phyloP scores from a whole-genome alignment of 2,113 vertebrate species.

The Cebus imitator region DNA sequence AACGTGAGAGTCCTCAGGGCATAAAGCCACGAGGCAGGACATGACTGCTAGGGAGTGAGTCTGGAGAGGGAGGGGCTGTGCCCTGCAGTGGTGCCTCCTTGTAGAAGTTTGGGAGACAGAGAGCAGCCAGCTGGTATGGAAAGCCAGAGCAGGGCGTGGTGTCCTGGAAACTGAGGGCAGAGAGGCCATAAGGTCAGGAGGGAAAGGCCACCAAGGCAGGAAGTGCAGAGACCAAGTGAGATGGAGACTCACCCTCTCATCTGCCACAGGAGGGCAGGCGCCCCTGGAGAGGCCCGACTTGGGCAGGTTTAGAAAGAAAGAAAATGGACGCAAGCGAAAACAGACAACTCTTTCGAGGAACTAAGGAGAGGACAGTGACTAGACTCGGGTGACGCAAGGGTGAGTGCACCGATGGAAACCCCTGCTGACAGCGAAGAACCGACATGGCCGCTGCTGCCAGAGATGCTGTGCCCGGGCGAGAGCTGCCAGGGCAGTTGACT shows the following conservation, averaged over 20 bases:
- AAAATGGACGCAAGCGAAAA: not conserved
- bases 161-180: not conserved
- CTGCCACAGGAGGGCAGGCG: not conserved
- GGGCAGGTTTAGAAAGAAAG: not conserved
- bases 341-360: not conserved
- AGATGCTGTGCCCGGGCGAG: not conserved
- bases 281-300: too few relatives aligned
- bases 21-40: rapidly evolving
- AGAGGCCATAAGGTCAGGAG: not conserved
- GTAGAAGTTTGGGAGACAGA: not conserved
- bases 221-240: too few relatives aligned
- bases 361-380: not conserved
- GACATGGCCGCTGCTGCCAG: not conserved
- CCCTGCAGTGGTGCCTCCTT: rapidly evolving
- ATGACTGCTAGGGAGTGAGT: not conserved
- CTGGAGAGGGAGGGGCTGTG: not conserved
- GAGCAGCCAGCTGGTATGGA: not conserved
- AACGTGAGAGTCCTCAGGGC: rapidly evolving
- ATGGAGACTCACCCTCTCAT: too few relatives aligned
- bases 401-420: rapidly evolving
- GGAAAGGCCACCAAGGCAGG: not conserved
- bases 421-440: not conserved
- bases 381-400: not conserved
- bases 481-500: not conserved
- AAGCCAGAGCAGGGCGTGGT: not conserved